phyloP scores from a whole-genome alignment of 2,888 invertebrate genomes.

The Eupsilia transversa region DNA sequence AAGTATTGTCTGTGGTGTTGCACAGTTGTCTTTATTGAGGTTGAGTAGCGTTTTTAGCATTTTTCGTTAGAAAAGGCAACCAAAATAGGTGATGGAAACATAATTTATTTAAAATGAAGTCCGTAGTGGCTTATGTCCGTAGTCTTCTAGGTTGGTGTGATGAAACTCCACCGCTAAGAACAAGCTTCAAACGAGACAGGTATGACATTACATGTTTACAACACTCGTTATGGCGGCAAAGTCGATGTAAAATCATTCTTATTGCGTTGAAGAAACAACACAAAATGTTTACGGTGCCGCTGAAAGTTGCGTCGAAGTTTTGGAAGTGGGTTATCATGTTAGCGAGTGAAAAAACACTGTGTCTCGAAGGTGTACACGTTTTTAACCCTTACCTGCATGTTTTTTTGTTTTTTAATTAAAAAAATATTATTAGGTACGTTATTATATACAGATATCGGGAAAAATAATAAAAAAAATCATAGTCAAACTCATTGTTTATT shows the following conservation, averaged over 20 bases:
- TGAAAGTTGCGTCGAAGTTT: conserved; percentile 83
- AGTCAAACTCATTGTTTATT: too few species aligned
- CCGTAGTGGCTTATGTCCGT: conserved; percentile 85
- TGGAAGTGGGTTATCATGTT: conserved; percentile 80
- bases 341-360: conserved; percentile 12
- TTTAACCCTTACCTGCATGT: too few species aligned
- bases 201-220: conserved; percentile 88
- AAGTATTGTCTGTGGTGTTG: conserved; percentile 64
- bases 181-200: conserved; percentile 89
- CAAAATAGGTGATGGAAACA: conserved; percentile 82
- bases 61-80: conserved; percentile 64
- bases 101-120: conserved; percentile 84
- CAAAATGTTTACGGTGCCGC: conserved; percentile 82
- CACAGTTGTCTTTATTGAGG: conserved; percentile 71
- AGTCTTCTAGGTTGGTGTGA: conserved; percentile 83
- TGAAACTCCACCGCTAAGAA: conserved; percentile 76
- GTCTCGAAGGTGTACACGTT: conserved; percentile 39
- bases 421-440: too few species aligned
- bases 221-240: conserved; percentile 89
- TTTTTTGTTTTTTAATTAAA: too few species aligned
- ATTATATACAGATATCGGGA: too few species aligned
- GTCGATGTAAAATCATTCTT: conserved; percentile 72
- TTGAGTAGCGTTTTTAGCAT: conserved; percentile 68
- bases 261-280: conserved; percentile 49
- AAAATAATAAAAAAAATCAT: too few species aligned